Conservation (phyloP, 1,140 invertebrate species). For the Eufriesea mexicana region DNA sequence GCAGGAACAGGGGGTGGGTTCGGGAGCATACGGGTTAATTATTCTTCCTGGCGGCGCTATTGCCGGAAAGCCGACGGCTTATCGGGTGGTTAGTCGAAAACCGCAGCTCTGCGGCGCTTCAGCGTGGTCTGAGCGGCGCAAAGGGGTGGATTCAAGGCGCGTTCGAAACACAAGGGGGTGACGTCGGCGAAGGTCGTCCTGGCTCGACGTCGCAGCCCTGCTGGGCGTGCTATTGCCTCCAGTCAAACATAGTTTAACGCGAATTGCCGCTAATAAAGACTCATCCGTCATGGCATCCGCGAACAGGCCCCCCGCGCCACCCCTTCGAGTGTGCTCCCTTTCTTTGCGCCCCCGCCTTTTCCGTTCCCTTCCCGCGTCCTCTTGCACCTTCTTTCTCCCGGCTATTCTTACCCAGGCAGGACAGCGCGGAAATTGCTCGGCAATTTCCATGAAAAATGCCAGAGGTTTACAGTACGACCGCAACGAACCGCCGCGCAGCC, state of each 20-base stretch:
- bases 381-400: slow-evolving; percentile 15
- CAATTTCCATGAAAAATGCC: slow-evolving; percentile 69
- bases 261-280: slow-evolving; percentile 67
- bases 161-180: slow-evolving; percentile 8
- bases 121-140: slow-evolving; percentile 28
- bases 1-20: neutral
- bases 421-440: slow-evolving; percentile 63
- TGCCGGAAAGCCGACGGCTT: slow-evolving; percentile 50
- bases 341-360: neutral
- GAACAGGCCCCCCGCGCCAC: neutral
- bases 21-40: slow-evolving; percentile 44
- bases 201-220: neutral
- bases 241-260: slow-evolving; percentile 71
- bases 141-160: slow-evolving; percentile 20
- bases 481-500: slow-evolving; percentile 19
- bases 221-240: slow-evolving; percentile 59
- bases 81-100: slow-evolving; percentile 65
- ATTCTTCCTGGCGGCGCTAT: slow-evolving; percentile 46
- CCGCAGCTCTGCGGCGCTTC: slow-evolving; percentile 66
- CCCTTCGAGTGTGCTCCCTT: neutral
- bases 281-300: slow-evolving; percentile 52
- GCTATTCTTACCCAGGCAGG: slow-evolving; percentile 34
- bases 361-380: neutral
- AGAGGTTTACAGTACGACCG: slow-evolving; percentile 52
- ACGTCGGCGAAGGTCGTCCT: slow-evolving; percentile 6